Base-by-base conservation (phyloP, 2,113 vertebrate genomes). In the Pseudorhombus dupliciocellatus region DNA sequence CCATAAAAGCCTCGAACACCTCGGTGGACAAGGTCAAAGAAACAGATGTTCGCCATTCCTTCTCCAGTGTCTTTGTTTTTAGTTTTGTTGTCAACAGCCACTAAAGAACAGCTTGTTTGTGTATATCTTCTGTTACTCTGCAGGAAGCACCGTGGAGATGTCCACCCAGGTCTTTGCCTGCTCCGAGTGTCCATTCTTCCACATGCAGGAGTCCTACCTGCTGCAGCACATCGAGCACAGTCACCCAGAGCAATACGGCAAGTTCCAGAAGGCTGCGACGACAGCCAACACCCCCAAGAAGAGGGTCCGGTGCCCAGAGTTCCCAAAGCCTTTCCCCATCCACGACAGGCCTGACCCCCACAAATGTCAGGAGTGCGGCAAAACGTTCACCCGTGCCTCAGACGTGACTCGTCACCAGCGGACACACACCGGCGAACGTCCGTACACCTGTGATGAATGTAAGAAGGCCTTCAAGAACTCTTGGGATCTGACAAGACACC, bases 391-490 rank as follows among this genome's bases (percentile, higher is more conserved):
- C 0, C 93, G 93, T 0, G 89, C 93, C n/a, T 94, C 94, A 4
- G 94, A 95, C 16, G 84, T 95, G 58, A 91, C 91, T 34, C 92
- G 94, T 30, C 94, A 96, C 79, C 77, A 80, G 73, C 77, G 84
- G 51, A 87, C 81, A 0, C 88, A 88, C 77, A 88, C 86, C 0
- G 84, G 77, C 0, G 88, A 89, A 77, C 81, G 84, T 0, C 88
- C 84, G 0, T 89, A 86, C 75, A 56, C 75, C 54, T 89, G 88
- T 6, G 26, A 42, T 53, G 72, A 80, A 24, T 89, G 88, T 4
- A 59, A 56, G n/a, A 88, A 82, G 34, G 71, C 80, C 55, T 90
- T 88, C 76, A 85, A 67, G 79, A 88, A 88, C 79, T 87, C 86
- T 0, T 87, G 84, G 86, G 88, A 88, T 50, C 76, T 90, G 66